These are phyloP conservation scores for Amiota mariae DNA, from an alignment of 2,888 invertebrate genomes.

Conservation along the genomic window DNA sequence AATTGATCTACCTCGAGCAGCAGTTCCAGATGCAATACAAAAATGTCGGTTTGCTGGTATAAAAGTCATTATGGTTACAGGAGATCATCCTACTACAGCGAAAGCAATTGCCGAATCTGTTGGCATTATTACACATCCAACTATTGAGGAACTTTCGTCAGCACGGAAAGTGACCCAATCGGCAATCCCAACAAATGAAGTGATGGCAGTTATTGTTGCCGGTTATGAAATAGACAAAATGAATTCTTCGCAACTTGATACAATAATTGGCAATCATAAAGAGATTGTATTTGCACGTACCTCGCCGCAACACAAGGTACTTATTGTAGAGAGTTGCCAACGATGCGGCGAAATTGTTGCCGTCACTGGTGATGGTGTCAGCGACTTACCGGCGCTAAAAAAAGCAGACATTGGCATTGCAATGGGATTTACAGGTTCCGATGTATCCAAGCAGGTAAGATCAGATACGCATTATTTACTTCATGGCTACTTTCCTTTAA, in stretches of 20 bases:
- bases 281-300: slow-evolving; percentile 97
- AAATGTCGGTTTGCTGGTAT: slow-evolving; percentile 97
- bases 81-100: slow-evolving; percentile 95
- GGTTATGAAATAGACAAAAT: slow-evolving; percentile 91
- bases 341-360: slow-evolving; percentile 92
- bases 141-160: slow-evolving; percentile 92
- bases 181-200: slow-evolving; percentile 90
- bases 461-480: not conserved
- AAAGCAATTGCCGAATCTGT: slow-evolving; percentile 95
- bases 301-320: slow-evolving; percentile 94
- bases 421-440: slow-evolving; percentile 94
- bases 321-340: slow-evolving; percentile 93
- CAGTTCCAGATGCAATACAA: slow-evolving; percentile 96
- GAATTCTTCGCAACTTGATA: slow-evolving; percentile 88
- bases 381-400: slow-evolving; percentile 92
- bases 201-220: slow-evolving; percentile 91
- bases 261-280: slow-evolving; percentile 91
- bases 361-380: slow-evolving; percentile 92
- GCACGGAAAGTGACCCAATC: slow-evolving; percentile 89
- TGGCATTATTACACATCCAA: slow-evolving; percentile 94
- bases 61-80: slow-evolving; percentile 95
- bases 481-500: too few relatives aligned
- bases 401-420: slow-evolving; percentile 94
- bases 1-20: slow-evolving; percentile 97
- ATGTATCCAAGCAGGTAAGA: slow-evolving; percentile 87